These are phyloP conservation scores for Aldrovandia affinis DNA, from an alignment of 2,797 vertebrate genomes.

Conservation along the genomic window DNA sequence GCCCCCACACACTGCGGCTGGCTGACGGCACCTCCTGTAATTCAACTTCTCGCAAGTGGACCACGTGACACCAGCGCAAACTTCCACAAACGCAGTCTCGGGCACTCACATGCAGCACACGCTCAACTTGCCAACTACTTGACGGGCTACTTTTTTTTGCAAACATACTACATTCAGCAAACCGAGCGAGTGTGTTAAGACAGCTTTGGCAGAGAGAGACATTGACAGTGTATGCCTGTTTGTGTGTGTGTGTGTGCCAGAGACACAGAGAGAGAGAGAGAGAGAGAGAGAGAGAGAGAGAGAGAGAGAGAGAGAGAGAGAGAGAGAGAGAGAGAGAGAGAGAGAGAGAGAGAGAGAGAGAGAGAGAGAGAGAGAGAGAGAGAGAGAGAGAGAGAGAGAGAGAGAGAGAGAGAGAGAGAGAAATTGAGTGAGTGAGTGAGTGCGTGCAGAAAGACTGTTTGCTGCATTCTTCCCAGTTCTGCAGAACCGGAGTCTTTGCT, in stretches of 20 bases:
- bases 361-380: conserved; percentile 22
- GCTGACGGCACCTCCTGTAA: neutral
- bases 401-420: conserved; percentile 23
- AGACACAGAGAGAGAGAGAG: conserved; percentile 16
- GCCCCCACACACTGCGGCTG: neutral
- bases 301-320: conserved; percentile 7
- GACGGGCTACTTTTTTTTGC: neutral
- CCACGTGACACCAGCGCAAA: neutral
- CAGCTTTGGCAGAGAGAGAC: conserved; percentile 15
- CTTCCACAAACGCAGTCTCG: neutral
- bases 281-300: conserved; percentile 15
- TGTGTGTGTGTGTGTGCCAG: conserved; percentile 23
- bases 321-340: conserved; percentile 1
- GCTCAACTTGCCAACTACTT: conserved; percentile 16
- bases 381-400: conserved; percentile 24
- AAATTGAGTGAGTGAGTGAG: conserved; percentile 10
- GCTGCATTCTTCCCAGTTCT: conserved; percentile 54
- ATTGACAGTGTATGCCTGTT: conserved; percentile 23
- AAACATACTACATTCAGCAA: neutral
- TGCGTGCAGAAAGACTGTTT: conserved; percentile 36
- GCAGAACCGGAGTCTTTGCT: conserved; percentile 14
- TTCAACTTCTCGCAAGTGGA: neutral
- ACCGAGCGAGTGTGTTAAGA: neutral
- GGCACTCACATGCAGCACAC: neutral
- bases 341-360: conserved; percentile 22